Evolutionary conservation across 2,888 invertebrate species (phyloP).

Genomic region (Epistrophe eligans): DNA sequence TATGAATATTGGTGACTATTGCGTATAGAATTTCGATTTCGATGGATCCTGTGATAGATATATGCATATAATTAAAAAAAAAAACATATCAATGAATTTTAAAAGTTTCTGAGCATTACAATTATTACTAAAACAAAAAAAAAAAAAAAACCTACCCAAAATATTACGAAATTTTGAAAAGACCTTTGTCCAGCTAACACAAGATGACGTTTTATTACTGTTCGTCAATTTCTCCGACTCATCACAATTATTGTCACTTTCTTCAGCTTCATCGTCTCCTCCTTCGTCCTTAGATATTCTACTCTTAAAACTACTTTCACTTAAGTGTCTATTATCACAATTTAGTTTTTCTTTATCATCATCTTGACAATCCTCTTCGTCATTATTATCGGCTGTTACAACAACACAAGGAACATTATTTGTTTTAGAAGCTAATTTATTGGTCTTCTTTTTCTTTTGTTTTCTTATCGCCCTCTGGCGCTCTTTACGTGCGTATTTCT

Average conservation of each 20-base stretch:
- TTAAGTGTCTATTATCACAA: constrained; percentile 77
- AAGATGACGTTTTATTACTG: constrained; percentile 79
- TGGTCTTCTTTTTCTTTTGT: constrained; percentile 78
- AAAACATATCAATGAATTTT: background rate
- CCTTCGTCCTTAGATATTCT: constrained; percentile 49
- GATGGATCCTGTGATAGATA: background rate
- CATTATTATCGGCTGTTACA: constrained; percentile 77
- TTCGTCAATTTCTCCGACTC: constrained; percentile 69
- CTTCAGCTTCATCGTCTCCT: constrained; percentile 50
- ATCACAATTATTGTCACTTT: constrained; percentile 62
- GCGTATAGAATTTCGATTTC: background rate
- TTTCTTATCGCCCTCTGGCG: constrained; percentile 80
- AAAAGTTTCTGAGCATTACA: constrained; percentile 57
- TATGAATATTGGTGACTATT: background rate
- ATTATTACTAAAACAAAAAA: background rate
- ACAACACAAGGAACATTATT: constrained; percentile 59
- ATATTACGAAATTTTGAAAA: constrained; percentile 77
- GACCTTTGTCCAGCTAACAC: constrained; percentile 82
- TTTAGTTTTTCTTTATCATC: constrained; percentile 51
- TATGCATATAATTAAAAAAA: background rate
- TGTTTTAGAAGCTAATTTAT: constrained; percentile 58
- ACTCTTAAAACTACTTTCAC: constrained; percentile 70
- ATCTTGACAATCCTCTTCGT: constrained; percentile 63
- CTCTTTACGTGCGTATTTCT: constrained; percentile 82
- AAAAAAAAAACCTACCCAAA: constrained; percentile 61